Base-by-base conservation (phyloP, 2,888 invertebrate genomes). In the Ennomos quercinarius region DNA sequence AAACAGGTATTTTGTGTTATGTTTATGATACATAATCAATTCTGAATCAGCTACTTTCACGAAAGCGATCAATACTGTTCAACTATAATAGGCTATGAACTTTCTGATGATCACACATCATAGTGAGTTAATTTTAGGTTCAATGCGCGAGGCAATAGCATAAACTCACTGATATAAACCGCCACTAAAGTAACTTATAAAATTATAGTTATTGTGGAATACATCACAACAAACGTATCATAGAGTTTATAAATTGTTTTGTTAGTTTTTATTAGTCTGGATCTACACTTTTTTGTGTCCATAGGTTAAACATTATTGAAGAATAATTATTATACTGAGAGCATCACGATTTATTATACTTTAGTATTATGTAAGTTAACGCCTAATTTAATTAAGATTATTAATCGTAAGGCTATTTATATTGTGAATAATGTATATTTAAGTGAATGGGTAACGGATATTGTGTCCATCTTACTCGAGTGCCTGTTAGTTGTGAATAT, bases 401-500 rank as follows among this genome's bases (percentile, higher is more conserved):
- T 17, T 71, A 68, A 60, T 66, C 67, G 66, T 80, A 81, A 79
- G 80, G 70, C 70, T 78, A 80, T 80, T 80, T 80, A 80, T 79
- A 73, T 71, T 76, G 78, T 77, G 75, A 76, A 74, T 78, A 74
- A 70, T 75, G 55, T 59, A 52, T 58, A 53, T 17, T 43, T 63
- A 64, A 67, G 64, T 60, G 35, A 61, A 58, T 58, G 56, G 47
- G 37, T 13, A 36, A 41, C 43, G 49, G 48, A 56, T 64, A 68
- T 66, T 71, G 74, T 74, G 73, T 77, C 76, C 76, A 76, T 78
- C 44, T 40, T 42, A 76, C 66, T 74, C 67, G 79, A 81, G 77
- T 80, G 83, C 71, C 77, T 80, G 83, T 70, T 75, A 80, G 71
- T 73, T 73, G 73, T 71, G 72, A 76, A 68, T 71, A 72, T 42